These are phyloP conservation scores for Brenthis ino DNA, from an alignment of 2,888 invertebrate species.

Conservation along the genomic window DNA sequence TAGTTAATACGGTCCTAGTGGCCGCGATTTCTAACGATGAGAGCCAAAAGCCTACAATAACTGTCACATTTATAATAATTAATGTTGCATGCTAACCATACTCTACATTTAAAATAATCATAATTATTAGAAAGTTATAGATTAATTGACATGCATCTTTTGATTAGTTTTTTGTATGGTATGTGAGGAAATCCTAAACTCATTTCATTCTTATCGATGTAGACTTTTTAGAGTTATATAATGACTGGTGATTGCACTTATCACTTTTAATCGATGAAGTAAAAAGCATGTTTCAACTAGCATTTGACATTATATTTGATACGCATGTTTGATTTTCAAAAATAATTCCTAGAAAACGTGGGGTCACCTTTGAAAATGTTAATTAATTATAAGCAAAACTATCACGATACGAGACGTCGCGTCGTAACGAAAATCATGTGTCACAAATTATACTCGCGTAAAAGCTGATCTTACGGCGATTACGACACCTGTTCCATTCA, in stretches of 20 bases:
- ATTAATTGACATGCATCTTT: background rate
- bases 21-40: constrained; percentile 59
- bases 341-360: constrained; percentile 34
- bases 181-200: background rate
- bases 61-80: constrained; percentile 39
- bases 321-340: constrained; percentile 16
- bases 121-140: constrained; percentile 1
- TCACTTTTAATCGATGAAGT: background rate
- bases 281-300: constrained; percentile 12
- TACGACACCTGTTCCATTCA: constrained; percentile 63
- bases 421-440: constrained; percentile 43
- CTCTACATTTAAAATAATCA: background rate
- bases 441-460: constrained; percentile 33
- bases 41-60: constrained; percentile 55
- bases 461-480: constrained; percentile 53
- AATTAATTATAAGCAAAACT: constrained; percentile 53
- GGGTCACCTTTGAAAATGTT: constrained; percentile 35
- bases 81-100: background rate
- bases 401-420: constrained; percentile 29
- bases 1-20: constrained; percentile 48
- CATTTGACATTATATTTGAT: constrained; percentile 16
- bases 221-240: background rate
- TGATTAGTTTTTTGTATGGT: background rate
- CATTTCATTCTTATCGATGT: background rate
- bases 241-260: constrained; percentile 1